Conservation (phyloP, 92 coral and sea anemone species). For the Phymanthus crucifer region DNA sequence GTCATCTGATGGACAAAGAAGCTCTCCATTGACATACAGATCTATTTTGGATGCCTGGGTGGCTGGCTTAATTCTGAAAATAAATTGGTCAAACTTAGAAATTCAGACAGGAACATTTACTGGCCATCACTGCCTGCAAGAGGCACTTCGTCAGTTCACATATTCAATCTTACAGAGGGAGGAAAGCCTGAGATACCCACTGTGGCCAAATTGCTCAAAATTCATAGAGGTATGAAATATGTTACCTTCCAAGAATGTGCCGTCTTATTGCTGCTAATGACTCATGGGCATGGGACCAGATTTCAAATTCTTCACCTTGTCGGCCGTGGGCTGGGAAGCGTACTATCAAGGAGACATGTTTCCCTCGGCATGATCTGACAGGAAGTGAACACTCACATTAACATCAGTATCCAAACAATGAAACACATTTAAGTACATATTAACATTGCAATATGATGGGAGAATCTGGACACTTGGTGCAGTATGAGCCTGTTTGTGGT, state of each 20-base stretch:
- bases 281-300: slow-evolving; percentile 96
- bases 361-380: slow-evolving; percentile 83
- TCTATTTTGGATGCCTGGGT: slow-evolving; percentile 91
- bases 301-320: slow-evolving; percentile 97
- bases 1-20: slow-evolving; percentile 93
- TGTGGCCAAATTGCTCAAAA: neutral
- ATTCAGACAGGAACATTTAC: too few relatives aligned
- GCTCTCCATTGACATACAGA: slow-evolving; percentile 93
- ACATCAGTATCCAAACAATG: neutral
- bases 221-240: neutral
- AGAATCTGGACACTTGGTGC: too few relatives aligned
- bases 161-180: too few relatives aligned
- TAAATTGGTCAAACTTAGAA: too few relatives aligned
- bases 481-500: too few relatives aligned
- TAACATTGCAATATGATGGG: too few relatives aligned
- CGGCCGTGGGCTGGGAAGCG: slow-evolving; percentile 97
- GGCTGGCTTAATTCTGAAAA: slow-evolving; percentile 65
- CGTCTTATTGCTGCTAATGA: slow-evolving; percentile 94
- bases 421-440: too few relatives aligned
- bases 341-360: slow-evolving; percentile 86
- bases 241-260: slow-evolving; percentile 85
- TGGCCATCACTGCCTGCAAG: too few relatives aligned
- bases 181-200: neutral
- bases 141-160: too few relatives aligned
- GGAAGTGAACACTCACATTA: neutral